Base-by-base conservation (phyloP, 2,113 vertebrate species). In the Uria lomvia region DNA sequence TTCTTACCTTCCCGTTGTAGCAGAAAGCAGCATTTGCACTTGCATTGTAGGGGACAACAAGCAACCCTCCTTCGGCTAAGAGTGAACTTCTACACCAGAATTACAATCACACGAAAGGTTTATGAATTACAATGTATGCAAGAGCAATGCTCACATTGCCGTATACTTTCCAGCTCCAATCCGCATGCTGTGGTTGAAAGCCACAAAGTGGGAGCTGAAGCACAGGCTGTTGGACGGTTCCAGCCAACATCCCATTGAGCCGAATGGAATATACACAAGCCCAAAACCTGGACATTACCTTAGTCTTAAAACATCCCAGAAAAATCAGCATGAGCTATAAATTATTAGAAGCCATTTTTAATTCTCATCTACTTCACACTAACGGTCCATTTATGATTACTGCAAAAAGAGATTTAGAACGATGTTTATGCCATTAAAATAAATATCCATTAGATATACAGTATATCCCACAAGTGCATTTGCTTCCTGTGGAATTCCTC, bases 351-450 rank as follows among this genome's bases (percentile, higher is more conserved):
- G 53, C 24, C 38, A 49, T 91, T 77, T 94, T 85, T 55, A 86
- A 90, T 95, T 95, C 36, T 87, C 55, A 87, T 76, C 62, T 82
- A 34, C 52, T 88, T 95, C 63, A n/a, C 49, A 56, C 40, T 88
- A 85, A 94, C 55, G 47, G 93, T 94, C 56, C 62, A 89, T 94
- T 82, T 88, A 88, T 93, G 71, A 56, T 88, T 83, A 94, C 94
- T 72, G 73, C 30, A 94, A 83, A 65, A 90, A 76, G 68, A 86
- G 60, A 94, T 65, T 88, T 84, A 94, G 68, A 88, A 43, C 55
- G 77, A 85, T 56, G 10, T 50, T 76, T 93, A 59, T 65, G 45
- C 30, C 50, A 65, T 83, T 90, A 91, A 94, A 86, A 83, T 84
- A 95, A 94, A 68, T 81, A 80, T 38, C 49, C 24, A 45, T 90